phyloP scores from a whole-genome alignment of 2,113 vertebrate genomes.

The Pseudolaguvia tuberculata region DNA sequence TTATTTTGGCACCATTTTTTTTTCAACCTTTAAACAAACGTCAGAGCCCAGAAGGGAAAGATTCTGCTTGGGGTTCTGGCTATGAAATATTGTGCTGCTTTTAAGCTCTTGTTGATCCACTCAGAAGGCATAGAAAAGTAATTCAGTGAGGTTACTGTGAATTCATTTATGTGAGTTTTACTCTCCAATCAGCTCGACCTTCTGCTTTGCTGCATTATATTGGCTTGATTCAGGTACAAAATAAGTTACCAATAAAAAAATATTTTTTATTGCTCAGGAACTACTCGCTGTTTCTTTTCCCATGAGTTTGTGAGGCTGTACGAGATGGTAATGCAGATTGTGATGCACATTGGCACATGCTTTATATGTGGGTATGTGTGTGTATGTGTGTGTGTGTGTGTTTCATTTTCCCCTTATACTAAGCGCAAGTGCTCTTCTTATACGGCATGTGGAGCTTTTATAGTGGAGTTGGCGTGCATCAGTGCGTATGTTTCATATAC shows the following conservation, averaged over 20 bases:
- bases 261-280: neutral
- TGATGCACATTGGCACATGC: no score
- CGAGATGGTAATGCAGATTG: no score
- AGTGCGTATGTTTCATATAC: neutral
- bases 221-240: conserved; percentile 16
- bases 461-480: neutral
- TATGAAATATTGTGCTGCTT: conserved; percentile 63
- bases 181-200: conserved; percentile 63
- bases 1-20: conserved; percentile 31
- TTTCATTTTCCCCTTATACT: no score
- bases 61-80: conserved; percentile 1
- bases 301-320: no score
- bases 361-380: no score
- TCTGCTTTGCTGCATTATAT: conserved; percentile 45
- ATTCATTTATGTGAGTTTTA: conserved; percentile 73
- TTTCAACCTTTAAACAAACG: conserved; percentile 31
- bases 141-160: conserved; percentile 71
- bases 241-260: conserved; percentile 15
- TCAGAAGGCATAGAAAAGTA: conserved; percentile 72
- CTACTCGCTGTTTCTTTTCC: conserved; percentile 2
- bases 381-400: no score
- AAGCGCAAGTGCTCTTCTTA: neutral
- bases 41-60: conserved; percentile 27
- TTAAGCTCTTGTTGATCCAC: conserved; percentile 63
- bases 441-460: conserved; percentile 1